Base-by-base conservation (phyloP, 2,113 vertebrate genomes). In the Ameiurus melas region DNA sequence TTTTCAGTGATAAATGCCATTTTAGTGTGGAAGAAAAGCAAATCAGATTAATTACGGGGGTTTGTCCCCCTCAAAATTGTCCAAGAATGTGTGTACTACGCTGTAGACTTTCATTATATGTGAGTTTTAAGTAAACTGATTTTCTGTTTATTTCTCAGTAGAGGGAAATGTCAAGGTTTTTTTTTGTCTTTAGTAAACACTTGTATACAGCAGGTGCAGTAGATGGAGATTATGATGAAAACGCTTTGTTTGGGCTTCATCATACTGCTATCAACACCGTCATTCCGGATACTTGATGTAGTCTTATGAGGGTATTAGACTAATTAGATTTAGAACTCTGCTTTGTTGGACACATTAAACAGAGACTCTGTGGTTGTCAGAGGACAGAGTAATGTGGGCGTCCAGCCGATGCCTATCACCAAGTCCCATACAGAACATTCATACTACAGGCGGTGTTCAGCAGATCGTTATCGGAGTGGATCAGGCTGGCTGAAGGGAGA, bases 381-480 rank as follows among this genome's bases (percentile, higher is more conserved):
- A 60, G 5, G 9, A 78, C 83, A 71, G 58, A 57, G 0, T 77
- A 10, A 86, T 30, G 51, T 85, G 83, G 83, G 83, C 30, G 75
- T 51, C 58, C 60, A 81, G 47, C 51, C n/a, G 60, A 75, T 86
- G 77, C 78, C 47, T 33, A 30, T 89, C 88, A 19, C 51, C n/a
- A 53, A 6, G 33, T 57, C 20, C 20, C 17, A 30, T 80, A 57
- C 77, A 75, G 78, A 36, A 36, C 17, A 33, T 39, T 27, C 16
- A 68, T 33, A 51, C 68, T 33, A 64, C 36, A 89, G 19, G 22
- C 12, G 33, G 73, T 68, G 36, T 64, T 64, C 71, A 90, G 75
- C 83, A 58, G 36, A 88, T 55, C 13, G 1, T 47, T 77, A 64
- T 86, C 39, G 33, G 73, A 64, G 73, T 30, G 43, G 75, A 51